Evolutionary conservation across 2,113 vertebrate genomes (phyloP).

Genomic region (Pseudolaguvia tuberculata): DNA sequence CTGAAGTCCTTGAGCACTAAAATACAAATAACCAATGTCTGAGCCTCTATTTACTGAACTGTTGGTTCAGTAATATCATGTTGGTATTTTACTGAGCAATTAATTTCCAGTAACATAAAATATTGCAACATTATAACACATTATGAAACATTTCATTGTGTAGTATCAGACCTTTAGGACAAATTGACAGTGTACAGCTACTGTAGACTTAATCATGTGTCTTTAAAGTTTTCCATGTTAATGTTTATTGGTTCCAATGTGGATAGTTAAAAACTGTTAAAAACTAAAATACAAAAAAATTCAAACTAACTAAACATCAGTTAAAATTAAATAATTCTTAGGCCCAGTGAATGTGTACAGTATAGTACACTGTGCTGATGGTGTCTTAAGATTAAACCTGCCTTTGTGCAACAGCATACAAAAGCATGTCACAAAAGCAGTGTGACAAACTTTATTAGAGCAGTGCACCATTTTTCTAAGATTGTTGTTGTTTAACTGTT

Average conservation of each 20-base stretch:
- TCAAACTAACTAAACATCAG: too few species aligned
- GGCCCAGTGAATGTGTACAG: neutral
- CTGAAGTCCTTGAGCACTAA: slow-evolving; percentile 20
- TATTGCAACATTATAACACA: neutral
- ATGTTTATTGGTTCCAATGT: slow-evolving; percentile 1
- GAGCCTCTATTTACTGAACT: neutral
- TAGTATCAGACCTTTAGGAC: neutral
- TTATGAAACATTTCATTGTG: neutral
- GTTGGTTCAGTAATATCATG: neutral
- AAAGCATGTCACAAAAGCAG: neutral
- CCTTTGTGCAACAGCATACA: neutral
- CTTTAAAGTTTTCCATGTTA: neutral
- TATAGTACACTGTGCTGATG: neutral
- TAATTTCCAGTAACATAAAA: neutral
- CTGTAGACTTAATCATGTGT: neutral
- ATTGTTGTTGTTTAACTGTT: neutral
- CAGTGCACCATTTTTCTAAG: neutral
- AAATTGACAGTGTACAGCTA: neutral
- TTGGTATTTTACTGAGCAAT: neutral
- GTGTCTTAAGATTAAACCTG: neutral
- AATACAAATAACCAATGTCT: neutral
- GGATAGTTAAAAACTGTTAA: too few species aligned
- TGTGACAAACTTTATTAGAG: neutral
- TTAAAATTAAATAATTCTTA: slow-evolving; percentile 19
- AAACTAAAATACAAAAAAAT: too few species aligned